Percentiles rank a stretch among this genome's conserved stretches.
These are phyloP conservation scores for Hypolimnas misippus DNA, from an alignment of 2,888 invertebrate species.

Conservation along the genomic window DNA sequence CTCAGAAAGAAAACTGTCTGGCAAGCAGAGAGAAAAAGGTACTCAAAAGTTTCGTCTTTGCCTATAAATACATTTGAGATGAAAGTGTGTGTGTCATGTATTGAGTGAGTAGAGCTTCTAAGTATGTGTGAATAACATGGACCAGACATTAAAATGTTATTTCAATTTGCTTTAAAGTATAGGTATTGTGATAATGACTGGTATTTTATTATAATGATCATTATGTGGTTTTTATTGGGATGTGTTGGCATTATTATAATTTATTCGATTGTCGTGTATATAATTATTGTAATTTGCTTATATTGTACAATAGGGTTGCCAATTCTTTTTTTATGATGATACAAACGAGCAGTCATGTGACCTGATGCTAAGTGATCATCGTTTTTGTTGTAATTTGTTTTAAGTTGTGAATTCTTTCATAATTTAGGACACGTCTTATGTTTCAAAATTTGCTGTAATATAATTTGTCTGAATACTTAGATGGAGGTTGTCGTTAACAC, in stretches of 20 bases:
- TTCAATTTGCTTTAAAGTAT: neutral
- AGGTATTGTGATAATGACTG: conserved; percentile 3
- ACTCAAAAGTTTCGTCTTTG: neutral
- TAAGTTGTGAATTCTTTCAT: too few relatives aligned
- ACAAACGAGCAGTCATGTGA: too few relatives aligned
- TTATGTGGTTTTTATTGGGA: neutral
- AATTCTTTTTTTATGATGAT: neutral
- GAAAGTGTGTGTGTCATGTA: neutral
- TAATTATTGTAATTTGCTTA: neutral
- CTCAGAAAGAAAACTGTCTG: too few relatives aligned
- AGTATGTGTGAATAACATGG: conserved; percentile 24
- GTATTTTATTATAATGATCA: neutral
- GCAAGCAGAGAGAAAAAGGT: too few relatives aligned
- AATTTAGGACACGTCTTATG: too few relatives aligned
- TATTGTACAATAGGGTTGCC: neutral
- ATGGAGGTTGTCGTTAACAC: too few relatives aligned
- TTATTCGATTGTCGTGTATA: neutral
- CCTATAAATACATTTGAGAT: neutral
- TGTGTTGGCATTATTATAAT: neutral
- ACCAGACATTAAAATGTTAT: conserved; percentile 2
- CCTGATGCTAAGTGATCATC: too few relatives aligned
- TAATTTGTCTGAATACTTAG: too few relatives aligned
- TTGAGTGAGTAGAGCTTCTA: conserved; percentile 27
- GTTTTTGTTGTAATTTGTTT: too few relatives aligned
- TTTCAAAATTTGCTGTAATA: too few relatives aligned